Evolutionary conservation across 2,113 vertebrate genomes (phyloP), one percentile per base, ranked within the genome.

Genomic region (Hoplias malabaricus): DNA sequence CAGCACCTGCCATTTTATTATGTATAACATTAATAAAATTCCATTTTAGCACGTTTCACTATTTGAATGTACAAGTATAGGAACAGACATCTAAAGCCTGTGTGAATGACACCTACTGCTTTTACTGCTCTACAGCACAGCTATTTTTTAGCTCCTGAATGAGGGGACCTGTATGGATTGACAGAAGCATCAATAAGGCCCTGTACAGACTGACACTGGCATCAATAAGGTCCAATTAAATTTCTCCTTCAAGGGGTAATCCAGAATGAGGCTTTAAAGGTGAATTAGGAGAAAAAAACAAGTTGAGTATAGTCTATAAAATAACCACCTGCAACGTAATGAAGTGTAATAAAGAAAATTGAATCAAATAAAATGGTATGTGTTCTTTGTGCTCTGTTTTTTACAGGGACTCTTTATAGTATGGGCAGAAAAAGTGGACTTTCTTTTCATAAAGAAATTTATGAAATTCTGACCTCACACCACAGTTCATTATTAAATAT

Each of bases 161-260:
- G 67, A 27, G 16, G 16, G 16, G 36, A n/a, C 25, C 66, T 36
- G 25, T 29, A 63, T 56, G 7, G 53, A 69, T 61, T 73, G 38
- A 33, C 62, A 33, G 3, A 14, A 42, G n/a, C 29, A 67, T 66
- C 46, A 71, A 66, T 56, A 74, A 42, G 56, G 63, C 59, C n/a
- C 21, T 48, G 31, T 53, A 43, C 38, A 56, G 56, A 48, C 42
- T 48, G 29, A 62, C 42, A 73, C n/a, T 8, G 9, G 25, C 33
- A 50, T 63, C 68, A 63, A 71, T 66, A 42, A 16, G 65, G 54
- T n/a, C 38, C 70, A 48, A 23, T 66, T 69, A 53, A 9, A 21
- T 69, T 77, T 69, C 31, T 73, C 40, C 63, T 69, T 82, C 63
- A 34, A 69, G 42, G 61, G 34, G 12, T 56, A 25, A 53, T 53